Base-by-base conservation (phyloP, 2,888 invertebrate genomes). In the Rutpela maculata region DNA sequence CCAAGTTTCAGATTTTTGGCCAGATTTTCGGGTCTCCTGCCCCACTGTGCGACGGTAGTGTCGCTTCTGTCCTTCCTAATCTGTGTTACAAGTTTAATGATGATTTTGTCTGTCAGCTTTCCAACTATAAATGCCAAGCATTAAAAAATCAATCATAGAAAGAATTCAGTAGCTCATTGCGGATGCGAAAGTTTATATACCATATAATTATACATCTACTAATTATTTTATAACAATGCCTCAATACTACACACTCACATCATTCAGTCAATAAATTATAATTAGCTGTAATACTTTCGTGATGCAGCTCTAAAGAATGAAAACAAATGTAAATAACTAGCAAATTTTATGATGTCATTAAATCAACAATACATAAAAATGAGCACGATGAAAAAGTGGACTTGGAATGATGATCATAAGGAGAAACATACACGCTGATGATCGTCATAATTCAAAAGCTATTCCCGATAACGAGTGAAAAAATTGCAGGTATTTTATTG, bases 281-380 rank as follows among this genome's bases (percentile, higher is more conserved):
- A 60, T 26, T 26, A 26, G 60, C 22, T 26, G 26, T 22, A 26
- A 26, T 60, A 60, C 26, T 22, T 31, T 15, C 60, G 15, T 60
- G 22, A 60, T 60, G 31, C 15, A n/a, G 12, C n/a, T 60, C 5
- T 15, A 10, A 26, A n/a, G 60, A 26, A 26, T 63, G 38, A n/a
- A 63, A 35, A 63, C 17, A 63, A 63, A n/a, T 62, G 31, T 62
- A 62, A 62, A 26, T 11, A 26, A 12, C 31, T 17, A 63, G 17
- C 17, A 63, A 38, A 11, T 59, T 59, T 59, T 59, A 59, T 22
- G 59, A 59, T 18, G 63, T 18, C 11, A 17, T 38, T 17, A 63
- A 63, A 63, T 17, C 9, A 35, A 63, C 38, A 38, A 63, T 63
- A 35, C 17, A 38, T 63, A 35, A 63, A 63, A 63, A 35, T 63